phyloP scores from a whole-genome alignment of 2,888 invertebrate species.

The Trimorus sp. region DNA sequence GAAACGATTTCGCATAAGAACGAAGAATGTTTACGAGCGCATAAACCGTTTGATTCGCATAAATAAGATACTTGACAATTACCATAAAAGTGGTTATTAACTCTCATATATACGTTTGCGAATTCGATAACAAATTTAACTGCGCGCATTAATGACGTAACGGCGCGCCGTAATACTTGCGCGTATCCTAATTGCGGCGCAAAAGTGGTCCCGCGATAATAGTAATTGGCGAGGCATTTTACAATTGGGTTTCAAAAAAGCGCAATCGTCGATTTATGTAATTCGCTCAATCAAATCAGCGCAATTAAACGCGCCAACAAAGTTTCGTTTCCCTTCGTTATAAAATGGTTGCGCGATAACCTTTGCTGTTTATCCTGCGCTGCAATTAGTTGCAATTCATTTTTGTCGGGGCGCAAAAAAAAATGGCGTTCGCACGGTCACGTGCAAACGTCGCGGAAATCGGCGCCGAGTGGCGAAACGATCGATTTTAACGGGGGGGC shows the following conservation, averaged over 20 bases:
- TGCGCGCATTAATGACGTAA: slow-evolving; percentile 30
- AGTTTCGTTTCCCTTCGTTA: neutral
- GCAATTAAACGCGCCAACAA: neutral
- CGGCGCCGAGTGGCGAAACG: too few species aligned
- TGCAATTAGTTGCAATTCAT: neutral
- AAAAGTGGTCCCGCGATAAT: slow-evolving; percentile 16
- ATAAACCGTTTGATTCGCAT: slow-evolving; percentile 6
- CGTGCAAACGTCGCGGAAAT: neutral
- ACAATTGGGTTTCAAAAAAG: slow-evolving; percentile 4
- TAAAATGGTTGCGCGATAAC: neutral
- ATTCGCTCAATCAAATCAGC: slow-evolving; percentile 1
- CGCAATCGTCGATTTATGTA: slow-evolving; percentile 16
- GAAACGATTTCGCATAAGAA: slow-evolving; percentile 2
- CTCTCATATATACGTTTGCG: slow-evolving; percentile 22
- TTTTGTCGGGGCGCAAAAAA: too few species aligned
- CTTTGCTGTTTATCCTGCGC: neutral
- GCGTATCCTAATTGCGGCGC: slow-evolving; percentile 18
- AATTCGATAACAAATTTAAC: slow-evolving; percentile 22
- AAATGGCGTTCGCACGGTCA: too few species aligned
- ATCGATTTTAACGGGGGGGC: neutral
- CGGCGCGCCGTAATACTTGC: slow-evolving; percentile 4
- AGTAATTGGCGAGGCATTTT: slow-evolving; percentile 30
- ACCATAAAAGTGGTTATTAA: slow-evolving; percentile 29
- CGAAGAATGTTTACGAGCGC: neutral
- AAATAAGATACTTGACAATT: neutral